Evolutionary conservation across 2,113 vertebrate genomes (phyloP).

Genomic region (Malurus elegans): DNA sequence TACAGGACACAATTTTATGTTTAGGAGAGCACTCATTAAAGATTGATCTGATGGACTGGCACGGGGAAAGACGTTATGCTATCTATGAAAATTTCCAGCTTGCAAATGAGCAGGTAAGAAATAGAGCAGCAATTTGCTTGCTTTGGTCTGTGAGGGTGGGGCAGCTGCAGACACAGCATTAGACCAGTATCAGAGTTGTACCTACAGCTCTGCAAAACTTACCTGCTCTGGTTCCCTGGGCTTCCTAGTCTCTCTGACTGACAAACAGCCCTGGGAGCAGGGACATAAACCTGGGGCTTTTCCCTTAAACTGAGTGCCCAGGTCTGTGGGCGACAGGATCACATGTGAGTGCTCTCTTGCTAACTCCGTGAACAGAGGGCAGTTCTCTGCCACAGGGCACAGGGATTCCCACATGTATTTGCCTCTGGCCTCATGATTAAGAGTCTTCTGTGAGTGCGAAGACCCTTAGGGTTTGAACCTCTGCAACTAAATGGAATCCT

Average conservation of each 20-base stretch:
- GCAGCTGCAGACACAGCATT: not conserved
- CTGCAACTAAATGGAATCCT: not conserved
- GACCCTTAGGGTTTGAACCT: not conserved
- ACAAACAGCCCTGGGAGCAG: not conserved
- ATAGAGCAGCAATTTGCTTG: not conserved
- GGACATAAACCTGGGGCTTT: not conserved
- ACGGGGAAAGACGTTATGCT: conserved; percentile 77
- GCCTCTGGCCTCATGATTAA: not conserved
- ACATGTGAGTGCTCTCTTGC: rapidly evolving
- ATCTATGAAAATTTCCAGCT: conserved; percentile 85
- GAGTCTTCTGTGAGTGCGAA: not conserved
- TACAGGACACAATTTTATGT: not conserved
- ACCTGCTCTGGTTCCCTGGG: not conserved
- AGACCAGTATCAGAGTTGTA: not conserved
- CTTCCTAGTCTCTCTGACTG: not conserved
- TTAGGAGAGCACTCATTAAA: conserved; percentile 82
- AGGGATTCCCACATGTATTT: not conserved
- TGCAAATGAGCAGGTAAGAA: conserved; percentile 76
- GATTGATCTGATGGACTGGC: conserved; percentile 89
- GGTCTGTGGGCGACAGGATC: not conserved
- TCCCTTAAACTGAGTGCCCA: not conserved
- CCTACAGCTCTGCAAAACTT: not conserved
- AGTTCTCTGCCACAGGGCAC: not conserved
- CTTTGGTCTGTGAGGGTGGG: not conserved
- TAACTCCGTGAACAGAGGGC: not conserved